Base-by-base conservation (phyloP, 2,113 vertebrate genomes). In the Lathamus discolor region DNA sequence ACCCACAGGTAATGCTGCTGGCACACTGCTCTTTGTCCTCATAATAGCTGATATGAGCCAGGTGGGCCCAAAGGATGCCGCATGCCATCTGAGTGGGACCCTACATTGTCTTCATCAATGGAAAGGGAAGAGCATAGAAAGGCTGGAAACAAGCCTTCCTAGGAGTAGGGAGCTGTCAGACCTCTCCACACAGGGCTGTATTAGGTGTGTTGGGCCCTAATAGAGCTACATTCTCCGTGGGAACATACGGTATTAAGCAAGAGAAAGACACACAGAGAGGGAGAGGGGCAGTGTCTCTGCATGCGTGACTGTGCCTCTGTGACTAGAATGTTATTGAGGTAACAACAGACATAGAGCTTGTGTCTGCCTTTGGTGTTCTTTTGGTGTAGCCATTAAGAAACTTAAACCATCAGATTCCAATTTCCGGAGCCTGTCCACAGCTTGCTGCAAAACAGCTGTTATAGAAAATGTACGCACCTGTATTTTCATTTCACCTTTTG, bases 91-190 rank as follows among this genome's bases (percentile, higher is more conserved):
- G 61, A 69, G 28, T 24, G 46, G n/a, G 20, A 83, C 46, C 46
- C 19, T 51, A 43, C 0, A 0, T 79, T 1, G 2, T 17, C 31
- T 76, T 24, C 18, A 10, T 57, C 51, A n/a, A 3, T 25, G 51
- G 39, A 57, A 82, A 86, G 10, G 25, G 41, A 66, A 66, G 28
- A 68, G 17, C 13, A 43, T 22, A 44, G 61, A 37, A 76, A 85
- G 37, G 10, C 29, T 46, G 35, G 51, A 79, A 82, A 79, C 9
- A 86, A 70, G 57, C 23, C 4, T 24, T 43, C 35, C 7, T 28
- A 54, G 61, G n/a, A 77, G 35, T 19, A 20, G 24, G 22, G 37
- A 72, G 15, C 39, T 64, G 43, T 75, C 33, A 75, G 5, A 43
- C 19, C 31, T 68, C 63, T 68, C 52, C 33, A 37, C 22, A 6